Evolutionary conservation across 2,113 vertebrate genomes (phyloP).

Genomic region (Balaenoptera acutorostrata): DNA sequence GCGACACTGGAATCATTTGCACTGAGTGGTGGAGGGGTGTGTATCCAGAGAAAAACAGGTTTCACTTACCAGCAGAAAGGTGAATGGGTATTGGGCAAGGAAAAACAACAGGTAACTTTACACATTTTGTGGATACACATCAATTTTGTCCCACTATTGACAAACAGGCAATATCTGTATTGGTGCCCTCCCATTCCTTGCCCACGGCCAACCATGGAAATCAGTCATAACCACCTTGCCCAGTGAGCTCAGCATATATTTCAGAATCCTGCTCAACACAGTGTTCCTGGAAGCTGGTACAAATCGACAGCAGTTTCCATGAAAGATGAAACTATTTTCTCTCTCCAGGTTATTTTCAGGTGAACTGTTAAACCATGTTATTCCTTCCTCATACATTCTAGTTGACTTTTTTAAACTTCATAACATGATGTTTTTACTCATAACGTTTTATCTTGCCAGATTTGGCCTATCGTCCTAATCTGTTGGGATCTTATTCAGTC

Average conservation of each 20-base stretch:
- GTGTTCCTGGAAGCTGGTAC: neutral
- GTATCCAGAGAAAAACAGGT: neutral
- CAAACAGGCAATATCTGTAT: neutral
- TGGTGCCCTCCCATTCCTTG: neutral
- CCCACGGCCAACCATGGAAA: neutral
- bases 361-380: neutral
- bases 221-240: neutral
- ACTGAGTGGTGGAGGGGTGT: neutral
- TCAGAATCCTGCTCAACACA: neutral
- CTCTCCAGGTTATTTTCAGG: neutral
- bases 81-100: neutral
- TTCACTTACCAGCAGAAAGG: neutral
- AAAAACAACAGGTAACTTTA: neutral
- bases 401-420: neutral
- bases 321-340: neutral
- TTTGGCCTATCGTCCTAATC: neutral
- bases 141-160: neutral
- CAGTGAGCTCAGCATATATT: neutral
- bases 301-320: neutral
- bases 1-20: neutral
- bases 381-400: neutral
- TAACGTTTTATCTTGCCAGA: neutral
- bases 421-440: neutral
- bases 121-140: neutral
- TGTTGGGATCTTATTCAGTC: neutral